Evolutionary conservation across 1,140 invertebrate species (phyloP).

Genomic region (Trichonephila clavipes): DNA sequence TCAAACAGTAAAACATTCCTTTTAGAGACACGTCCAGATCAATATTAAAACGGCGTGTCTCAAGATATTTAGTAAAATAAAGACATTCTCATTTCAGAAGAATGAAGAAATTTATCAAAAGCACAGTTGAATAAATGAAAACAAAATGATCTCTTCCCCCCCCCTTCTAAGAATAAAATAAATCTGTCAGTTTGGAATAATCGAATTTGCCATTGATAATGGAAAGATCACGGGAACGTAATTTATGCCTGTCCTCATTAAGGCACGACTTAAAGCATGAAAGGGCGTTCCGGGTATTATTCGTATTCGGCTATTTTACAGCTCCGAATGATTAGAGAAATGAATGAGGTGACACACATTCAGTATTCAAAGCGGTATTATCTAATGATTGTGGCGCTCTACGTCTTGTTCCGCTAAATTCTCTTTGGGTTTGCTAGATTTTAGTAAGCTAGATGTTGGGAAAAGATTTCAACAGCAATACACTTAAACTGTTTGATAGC

Average conservation of each 20-base stretch:
- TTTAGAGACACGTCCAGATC: not conserved
- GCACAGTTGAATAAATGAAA: not conserved
- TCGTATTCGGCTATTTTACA: conserved; percentile 20
- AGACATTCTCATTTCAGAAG: not conserved
- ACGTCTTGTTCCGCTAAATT: not conserved
- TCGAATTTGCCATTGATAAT: not conserved
- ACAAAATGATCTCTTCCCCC: not conserved
- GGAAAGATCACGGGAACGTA: not conserved
- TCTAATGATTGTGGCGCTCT: conserved; percentile 1
- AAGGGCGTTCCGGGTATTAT: not conserved
- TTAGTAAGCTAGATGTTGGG: not conserved
- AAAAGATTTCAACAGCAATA: not conserved
- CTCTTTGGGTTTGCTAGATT: not conserved
- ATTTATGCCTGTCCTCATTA: conserved; percentile 20
- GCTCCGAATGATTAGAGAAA: conserved; percentile 9
- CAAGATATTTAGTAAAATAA: not conserved
- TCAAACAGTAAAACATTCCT: not conserved
- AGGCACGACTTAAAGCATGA: conserved; percentile 4
- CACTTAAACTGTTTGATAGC: not conserved
- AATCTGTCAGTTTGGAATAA: not conserved
- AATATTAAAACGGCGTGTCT: not conserved
- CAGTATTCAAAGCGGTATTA: conserved; percentile 17
- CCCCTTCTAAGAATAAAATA: not conserved
- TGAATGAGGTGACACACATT: conserved; percentile 19
- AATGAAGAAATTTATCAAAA: not conserved